phyloP scores from a whole-genome alignment of 37 sponge, comb jelly and placozoan genomes.

The Spongia lamella region DNA sequence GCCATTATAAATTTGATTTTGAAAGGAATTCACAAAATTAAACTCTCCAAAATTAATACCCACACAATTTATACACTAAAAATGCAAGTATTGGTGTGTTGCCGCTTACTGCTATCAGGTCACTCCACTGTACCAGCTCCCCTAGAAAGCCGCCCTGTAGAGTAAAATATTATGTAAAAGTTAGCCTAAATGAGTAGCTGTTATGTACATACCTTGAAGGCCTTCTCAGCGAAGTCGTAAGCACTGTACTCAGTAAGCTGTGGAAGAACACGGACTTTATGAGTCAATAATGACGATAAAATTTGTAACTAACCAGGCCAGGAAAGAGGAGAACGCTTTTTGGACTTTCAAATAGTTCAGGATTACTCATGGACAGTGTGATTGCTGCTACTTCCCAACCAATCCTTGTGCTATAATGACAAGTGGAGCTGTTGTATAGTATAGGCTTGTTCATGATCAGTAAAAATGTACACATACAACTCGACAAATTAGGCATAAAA shows the following conservation, averaged over 20 bases:
- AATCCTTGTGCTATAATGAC: constrained; percentile 16
- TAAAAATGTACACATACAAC: no score
- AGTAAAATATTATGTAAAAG: background rate
- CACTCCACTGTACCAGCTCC: constrained; percentile 84
- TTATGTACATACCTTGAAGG: constrained; percentile 50
- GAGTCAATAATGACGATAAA: background rate
- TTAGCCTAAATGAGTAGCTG: background rate
- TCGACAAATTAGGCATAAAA: no score
- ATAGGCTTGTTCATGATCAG: no score
- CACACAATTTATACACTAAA: no score
- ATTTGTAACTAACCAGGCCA: constrained; percentile 60
- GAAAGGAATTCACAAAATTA: no score
- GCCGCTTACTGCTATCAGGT: constrained; percentile 69
- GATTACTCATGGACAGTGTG: constrained; percentile 5
- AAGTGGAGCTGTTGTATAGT: no score
- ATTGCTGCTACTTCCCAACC: constrained; percentile 49
- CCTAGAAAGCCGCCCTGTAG: constrained; percentile 76
- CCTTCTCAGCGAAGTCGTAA: constrained; percentile 79
- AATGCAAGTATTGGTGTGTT: no score
- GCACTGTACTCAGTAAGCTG: constrained; percentile 73
- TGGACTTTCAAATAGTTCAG: constrained; percentile 43
- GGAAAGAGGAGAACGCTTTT: constrained; percentile 79
- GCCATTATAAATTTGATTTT: no score
- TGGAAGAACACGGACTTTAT: background rate
- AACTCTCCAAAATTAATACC: no score